Conservation (phyloP, 2,888 invertebrate genomes). For the Lacanobia wlatinum region DNA sequence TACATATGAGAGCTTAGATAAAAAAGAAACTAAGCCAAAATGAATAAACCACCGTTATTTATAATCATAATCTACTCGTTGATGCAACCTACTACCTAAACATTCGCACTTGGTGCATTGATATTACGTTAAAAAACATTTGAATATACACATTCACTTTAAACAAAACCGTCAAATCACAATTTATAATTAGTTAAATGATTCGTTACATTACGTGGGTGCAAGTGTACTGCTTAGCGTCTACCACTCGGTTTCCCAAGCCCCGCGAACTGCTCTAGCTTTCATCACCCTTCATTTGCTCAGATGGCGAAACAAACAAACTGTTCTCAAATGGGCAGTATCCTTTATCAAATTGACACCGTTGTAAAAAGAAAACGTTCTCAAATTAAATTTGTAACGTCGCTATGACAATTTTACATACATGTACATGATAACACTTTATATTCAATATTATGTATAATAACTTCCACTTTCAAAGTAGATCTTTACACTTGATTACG, state of each 20-base stretch:
- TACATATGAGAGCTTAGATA: slow-evolving; percentile 75
- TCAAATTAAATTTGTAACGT: slow-evolving; percentile 86
- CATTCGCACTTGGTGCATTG: slow-evolving; percentile 88
- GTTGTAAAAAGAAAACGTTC: slow-evolving; percentile 78
- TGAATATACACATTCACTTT: slow-evolving; percentile 78
- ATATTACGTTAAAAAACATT: slow-evolving; percentile 75
- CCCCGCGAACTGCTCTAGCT: slow-evolving; percentile 19
- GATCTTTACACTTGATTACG: slow-evolving; percentile 82
- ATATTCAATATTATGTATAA: slow-evolving; percentile 78
- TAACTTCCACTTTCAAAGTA: slow-evolving; percentile 84
- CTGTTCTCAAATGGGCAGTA: slow-evolving; percentile 60
- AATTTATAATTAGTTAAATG: slow-evolving; percentile 74
- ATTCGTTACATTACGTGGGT: slow-evolving; percentile 60
- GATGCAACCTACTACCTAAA: slow-evolving; percentile 81
- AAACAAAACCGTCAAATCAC: slow-evolving; percentile 83
- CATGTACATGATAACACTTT: slow-evolving; percentile 76
- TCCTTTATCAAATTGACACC: slow-evolving; percentile 66
- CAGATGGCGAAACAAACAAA: slow-evolving; percentile 47
- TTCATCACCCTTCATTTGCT: slow-evolving; percentile 24
- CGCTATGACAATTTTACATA: slow-evolving; percentile 75
- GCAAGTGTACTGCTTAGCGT: slow-evolving; percentile 53
- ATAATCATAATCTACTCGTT: slow-evolving; percentile 79
- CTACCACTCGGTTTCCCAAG: slow-evolving; percentile 49
- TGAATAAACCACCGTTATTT: slow-evolving; percentile 74
- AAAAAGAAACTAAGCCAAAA: slow-evolving; percentile 73